phyloP scores from a whole-genome alignment of 2,888 invertebrate species.

The Lasioglossum malachurum region DNA sequence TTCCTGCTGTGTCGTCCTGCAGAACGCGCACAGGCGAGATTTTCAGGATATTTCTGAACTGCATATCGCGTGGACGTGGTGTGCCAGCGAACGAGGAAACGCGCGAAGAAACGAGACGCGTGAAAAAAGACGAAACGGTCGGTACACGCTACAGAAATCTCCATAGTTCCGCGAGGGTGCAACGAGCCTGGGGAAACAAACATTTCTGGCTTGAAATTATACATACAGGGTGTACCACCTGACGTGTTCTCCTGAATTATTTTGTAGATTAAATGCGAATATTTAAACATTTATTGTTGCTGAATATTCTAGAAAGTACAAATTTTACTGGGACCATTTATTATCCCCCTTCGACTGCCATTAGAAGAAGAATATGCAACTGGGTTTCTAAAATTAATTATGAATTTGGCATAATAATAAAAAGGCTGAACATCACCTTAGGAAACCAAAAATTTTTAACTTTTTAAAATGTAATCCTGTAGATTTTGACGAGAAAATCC shows the following conservation, averaged over 20 bases:
- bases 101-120: slow-evolving; percentile 13
- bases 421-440: background rate
- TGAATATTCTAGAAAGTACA: background rate
- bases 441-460: no score
- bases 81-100: slow-evolving; percentile 25
- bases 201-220: background rate
- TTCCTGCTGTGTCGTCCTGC: slow-evolving; percentile 21
- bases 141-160: slow-evolving; percentile 29
- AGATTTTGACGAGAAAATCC: no score
- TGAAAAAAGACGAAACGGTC: slow-evolving; percentile 21
- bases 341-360: no score
- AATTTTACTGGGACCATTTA: no score
- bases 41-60: slow-evolving; percentile 39
- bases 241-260: background rate
- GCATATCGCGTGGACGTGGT: slow-evolving; percentile 28
- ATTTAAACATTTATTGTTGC: background rate
- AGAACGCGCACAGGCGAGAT: slow-evolving; percentile 19
- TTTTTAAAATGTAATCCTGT: no score
- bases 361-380: background rate
- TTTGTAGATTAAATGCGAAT: background rate
- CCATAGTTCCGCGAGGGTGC: slow-evolving; percentile 21
- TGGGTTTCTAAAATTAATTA: no score
- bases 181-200: background rate
- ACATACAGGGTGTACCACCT: background rate
- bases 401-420: background rate